These are phyloP conservation scores for Drosophila suzukii DNA, from an alignment of 1,140 invertebrate species.

Conservation along the genomic window DNA sequence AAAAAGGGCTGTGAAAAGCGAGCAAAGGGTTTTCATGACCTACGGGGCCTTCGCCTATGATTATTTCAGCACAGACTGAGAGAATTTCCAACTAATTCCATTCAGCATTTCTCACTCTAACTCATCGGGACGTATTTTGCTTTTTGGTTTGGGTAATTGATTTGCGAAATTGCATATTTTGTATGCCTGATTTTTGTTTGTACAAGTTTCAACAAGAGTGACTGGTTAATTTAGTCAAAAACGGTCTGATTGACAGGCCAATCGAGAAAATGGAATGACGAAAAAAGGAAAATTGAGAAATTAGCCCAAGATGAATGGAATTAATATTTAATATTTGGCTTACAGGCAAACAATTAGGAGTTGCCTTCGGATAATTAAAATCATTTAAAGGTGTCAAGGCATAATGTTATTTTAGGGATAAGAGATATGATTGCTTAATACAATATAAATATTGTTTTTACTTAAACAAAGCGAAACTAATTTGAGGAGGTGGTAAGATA, in stretches of 20 bases:
- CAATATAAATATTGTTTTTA: background rate
- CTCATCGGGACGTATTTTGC: background rate
- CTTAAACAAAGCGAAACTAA: too few relatives aligned
- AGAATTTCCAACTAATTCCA: constrained; percentile 24
- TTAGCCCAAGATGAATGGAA: background rate
- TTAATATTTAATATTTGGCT: constrained; percentile 18
- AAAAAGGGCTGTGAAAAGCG: constrained; percentile 10
- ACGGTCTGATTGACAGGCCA: constrained; percentile 21
- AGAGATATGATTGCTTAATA: too few relatives aligned
- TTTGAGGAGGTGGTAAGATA: too few relatives aligned
- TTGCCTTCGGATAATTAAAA: constrained; percentile 6
- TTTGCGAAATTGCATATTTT: constrained; percentile 46
- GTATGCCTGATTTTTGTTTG: constrained; percentile 30
- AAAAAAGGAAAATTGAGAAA: background rate
- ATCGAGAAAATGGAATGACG: background rate
- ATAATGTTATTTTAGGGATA: constrained; percentile 3
- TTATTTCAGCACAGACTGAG: constrained; percentile 13
- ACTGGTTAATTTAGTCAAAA: constrained; percentile 35
- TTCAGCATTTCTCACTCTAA: constrained; percentile 10
- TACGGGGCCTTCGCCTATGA: constrained; percentile 19
- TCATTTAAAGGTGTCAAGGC: constrained; percentile 9
- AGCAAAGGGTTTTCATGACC: constrained; percentile 27
- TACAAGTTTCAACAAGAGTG: constrained; percentile 8
- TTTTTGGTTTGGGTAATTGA: constrained; percentile 49
- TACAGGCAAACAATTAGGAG: background rate